Conservation (phyloP, 2,888 invertebrate species). For the Campopleginae sp. region DNA sequence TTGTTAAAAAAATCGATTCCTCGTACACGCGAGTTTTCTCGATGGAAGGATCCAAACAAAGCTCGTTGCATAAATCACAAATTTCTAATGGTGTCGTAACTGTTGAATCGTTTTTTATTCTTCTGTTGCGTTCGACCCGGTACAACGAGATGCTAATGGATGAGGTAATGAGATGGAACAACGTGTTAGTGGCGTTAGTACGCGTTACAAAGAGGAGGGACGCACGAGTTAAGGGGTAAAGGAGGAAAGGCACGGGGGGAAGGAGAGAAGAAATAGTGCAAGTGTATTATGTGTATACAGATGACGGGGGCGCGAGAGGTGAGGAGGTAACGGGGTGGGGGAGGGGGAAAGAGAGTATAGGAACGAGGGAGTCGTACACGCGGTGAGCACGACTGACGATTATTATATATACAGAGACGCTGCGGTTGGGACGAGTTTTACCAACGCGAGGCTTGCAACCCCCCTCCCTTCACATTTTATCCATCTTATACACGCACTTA, state of each 20-base stretch:
- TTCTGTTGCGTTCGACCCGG: slow-evolving; percentile 54
- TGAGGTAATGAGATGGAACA: slow-evolving; percentile 63
- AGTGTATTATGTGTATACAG: slow-evolving; percentile 13
- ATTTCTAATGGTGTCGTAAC: slow-evolving; percentile 27
- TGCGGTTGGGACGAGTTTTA: slow-evolving; percentile 56
- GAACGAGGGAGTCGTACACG: slow-evolving; percentile 33
- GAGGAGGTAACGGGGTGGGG: background rate
- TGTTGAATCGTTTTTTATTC: slow-evolving; percentile 26
- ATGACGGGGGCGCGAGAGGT: background rate
- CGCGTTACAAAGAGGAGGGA: slow-evolving; percentile 23
- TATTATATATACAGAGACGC: slow-evolving; percentile 28
- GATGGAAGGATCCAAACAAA: background rate
- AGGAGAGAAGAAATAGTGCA: slow-evolving; percentile 5
- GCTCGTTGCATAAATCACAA: slow-evolving; percentile 35
- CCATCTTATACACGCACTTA: slow-evolving; percentile 13
- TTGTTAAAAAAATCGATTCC: background rate
- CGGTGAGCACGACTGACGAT: slow-evolving; percentile 50
- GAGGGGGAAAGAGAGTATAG: slow-evolving; percentile 12
- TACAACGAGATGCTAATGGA: slow-evolving; percentile 63
- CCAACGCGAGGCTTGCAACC: slow-evolving; percentile 41
- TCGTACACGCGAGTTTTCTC: background rate
- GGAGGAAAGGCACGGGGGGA: slow-evolving; percentile 1
- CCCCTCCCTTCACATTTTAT: slow-evolving; percentile 8
- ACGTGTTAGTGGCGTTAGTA: slow-evolving; percentile 40
- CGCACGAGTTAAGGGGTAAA: slow-evolving; percentile 18